A percentile compares a stretch with the other conserved stretches of the same genome.
phyloP scores from a whole-genome alignment of 1,140 invertebrate species.

The Lineus longissimus region DNA sequence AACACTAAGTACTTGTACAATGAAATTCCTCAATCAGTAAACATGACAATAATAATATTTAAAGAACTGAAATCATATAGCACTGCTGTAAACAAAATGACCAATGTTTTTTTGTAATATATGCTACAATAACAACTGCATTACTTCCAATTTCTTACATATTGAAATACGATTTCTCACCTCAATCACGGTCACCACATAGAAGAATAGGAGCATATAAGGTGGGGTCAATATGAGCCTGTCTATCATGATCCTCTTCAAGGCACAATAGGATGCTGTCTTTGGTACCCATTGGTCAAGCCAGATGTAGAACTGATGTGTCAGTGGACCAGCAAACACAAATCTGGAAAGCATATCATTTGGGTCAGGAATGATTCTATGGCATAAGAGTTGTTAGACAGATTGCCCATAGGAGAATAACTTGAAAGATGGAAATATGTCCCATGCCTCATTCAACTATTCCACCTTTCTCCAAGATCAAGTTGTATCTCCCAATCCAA shows the following conservation, averaged over 20 bases:
- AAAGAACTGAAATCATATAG: too few relatives aligned
- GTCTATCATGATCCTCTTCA: conserved; percentile 39
- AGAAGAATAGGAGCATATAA: conserved; percentile 38
- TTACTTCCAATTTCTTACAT: too few relatives aligned
- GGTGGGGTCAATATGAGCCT: conserved; percentile 42
- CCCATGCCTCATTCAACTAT: background rate
- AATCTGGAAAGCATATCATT: conserved; percentile 28
- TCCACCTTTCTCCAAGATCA: too few relatives aligned
- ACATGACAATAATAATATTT: too few relatives aligned
- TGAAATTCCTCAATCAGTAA: too few relatives aligned
- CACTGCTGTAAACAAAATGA: too few relatives aligned
- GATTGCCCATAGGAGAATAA: conserved; percentile 3
- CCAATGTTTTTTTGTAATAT: too few relatives aligned
- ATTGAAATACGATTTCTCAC: too few relatives aligned
- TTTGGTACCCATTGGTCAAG: conserved; percentile 34
- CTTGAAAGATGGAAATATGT: background rate
- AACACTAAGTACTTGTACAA: too few relatives aligned
- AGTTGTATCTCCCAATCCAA: too few relatives aligned
- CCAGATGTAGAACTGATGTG: conserved; percentile 39
- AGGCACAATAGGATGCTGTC: conserved; percentile 20
- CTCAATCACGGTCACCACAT: conserved; percentile 40
- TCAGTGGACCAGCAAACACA: conserved; percentile 36
- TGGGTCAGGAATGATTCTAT: background rate
- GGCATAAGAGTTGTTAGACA: background rate
- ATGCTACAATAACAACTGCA: too few relatives aligned